phyloP scores from a whole-genome alignment of 2,113 vertebrate species.

The Pongo abelii region DNA sequence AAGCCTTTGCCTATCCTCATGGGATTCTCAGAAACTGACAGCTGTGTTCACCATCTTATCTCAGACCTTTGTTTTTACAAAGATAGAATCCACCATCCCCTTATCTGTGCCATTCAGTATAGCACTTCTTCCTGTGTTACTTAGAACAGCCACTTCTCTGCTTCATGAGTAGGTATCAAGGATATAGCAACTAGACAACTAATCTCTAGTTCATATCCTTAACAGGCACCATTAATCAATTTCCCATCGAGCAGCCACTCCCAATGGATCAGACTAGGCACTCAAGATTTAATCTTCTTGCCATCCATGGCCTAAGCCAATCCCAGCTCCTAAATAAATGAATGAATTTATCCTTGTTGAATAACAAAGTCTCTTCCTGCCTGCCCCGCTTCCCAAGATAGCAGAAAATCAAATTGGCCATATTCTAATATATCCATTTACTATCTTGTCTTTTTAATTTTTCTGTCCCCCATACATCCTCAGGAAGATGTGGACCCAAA shows the following conservation, averaged over 20 bases:
- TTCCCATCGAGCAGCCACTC: background rate
- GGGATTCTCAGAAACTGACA: background rate
- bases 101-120: background rate
- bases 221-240: slow-evolving; percentile 43
- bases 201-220: background rate
- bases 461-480: background rate
- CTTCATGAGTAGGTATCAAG: background rate
- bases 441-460: background rate
- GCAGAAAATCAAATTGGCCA: background rate
- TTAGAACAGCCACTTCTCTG: background rate
- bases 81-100: too few species aligned
- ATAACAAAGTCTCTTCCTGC: background rate
- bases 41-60: background rate
- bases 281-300: slow-evolving; percentile 16
- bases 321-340: slow-evolving; percentile 1
- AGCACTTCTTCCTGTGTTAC: background rate
- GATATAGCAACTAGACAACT: background rate
- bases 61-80: background rate
- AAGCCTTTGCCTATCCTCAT: background rate
- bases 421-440: background rate
- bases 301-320: background rate
- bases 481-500: background rate
- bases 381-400: background rate
- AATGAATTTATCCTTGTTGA: background rate
- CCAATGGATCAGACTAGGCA: slow-evolving; percentile 35